Evolutionary conservation across 1,140 invertebrate genomes (phyloP).

Genomic region (Rhyacophila brunnea): DNA sequence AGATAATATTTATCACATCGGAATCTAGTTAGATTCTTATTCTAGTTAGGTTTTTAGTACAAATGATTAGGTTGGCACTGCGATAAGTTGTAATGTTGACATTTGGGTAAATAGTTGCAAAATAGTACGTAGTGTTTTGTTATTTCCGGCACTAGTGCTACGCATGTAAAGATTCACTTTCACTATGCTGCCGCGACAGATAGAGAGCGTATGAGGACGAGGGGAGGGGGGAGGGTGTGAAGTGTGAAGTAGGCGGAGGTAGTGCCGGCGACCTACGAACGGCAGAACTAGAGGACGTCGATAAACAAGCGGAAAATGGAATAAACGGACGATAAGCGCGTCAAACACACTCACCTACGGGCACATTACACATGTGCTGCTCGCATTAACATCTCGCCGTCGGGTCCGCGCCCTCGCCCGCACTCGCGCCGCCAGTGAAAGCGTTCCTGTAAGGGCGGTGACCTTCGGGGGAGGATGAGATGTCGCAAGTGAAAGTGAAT

Average conservation of each 20-base stretch:
- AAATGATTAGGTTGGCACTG: too few species aligned
- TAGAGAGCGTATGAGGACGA: not conserved
- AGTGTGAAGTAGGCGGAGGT: not conserved
- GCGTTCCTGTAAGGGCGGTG: slow-evolving; percentile 41
- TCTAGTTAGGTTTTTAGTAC: too few species aligned
- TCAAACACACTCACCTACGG: slow-evolving; percentile 44
- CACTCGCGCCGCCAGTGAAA: slow-evolving; percentile 17
- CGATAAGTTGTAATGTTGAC: too few species aligned
- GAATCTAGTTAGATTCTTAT: too few species aligned
- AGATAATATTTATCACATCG: too few species aligned
- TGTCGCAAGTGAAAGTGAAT: slow-evolving; percentile 57
- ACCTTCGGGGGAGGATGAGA: slow-evolving; percentile 52
- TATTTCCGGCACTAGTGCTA: slow-evolving; percentile 13
- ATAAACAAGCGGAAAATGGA: slow-evolving; percentile 46
- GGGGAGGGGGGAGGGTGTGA: not conserved
- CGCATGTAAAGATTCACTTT: slow-evolving; percentile 34
- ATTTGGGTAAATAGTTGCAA: too few species aligned
- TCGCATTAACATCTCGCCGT: slow-evolving; percentile 18
- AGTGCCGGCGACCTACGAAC: slow-evolving; percentile 35
- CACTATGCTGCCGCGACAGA: slow-evolving; percentile 38
- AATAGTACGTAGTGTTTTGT: slow-evolving; percentile 3
- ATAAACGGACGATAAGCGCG: slow-evolving; percentile 41
- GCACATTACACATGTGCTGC: slow-evolving; percentile 10
- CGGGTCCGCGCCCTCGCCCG: not conserved
- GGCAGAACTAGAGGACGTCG: slow-evolving; percentile 42